A percentile compares a stretch with the other conserved stretches of the same genome.
Conservation (phyloP, 2,797 vertebrate genomes). For the Pseudochirops corinnae region DNA sequence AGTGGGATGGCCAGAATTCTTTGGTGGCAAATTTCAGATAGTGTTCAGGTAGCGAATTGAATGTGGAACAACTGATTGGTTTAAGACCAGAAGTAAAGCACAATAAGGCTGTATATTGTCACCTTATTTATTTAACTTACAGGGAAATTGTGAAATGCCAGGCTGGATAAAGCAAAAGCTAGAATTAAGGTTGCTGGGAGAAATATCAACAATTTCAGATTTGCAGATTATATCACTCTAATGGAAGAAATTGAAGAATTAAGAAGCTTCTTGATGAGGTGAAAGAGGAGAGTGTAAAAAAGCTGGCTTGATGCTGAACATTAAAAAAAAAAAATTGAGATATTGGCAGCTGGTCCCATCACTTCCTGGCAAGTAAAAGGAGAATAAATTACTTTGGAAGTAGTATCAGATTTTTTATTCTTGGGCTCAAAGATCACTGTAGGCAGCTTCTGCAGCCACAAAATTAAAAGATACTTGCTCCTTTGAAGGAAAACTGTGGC, state of each 20-base stretch:
- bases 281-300: not conserved
- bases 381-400: not conserved
- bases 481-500: not conserved
- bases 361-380: not conserved
- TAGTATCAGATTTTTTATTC: not conserved
- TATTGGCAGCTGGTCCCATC: not conserved
- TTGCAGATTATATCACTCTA: not conserved
- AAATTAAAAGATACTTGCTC: not conserved
- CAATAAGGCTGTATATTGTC: not conserved
- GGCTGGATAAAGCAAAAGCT: not conserved
- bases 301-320: not conserved
- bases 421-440: not conserved
- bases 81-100: not conserved
- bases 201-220: not conserved
- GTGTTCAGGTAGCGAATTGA: not conserved
- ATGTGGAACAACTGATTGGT: not conserved
- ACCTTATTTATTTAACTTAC: not conserved
- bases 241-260: not conserved
- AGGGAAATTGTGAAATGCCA: not conserved
- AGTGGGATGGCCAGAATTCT: not conserved
- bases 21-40: not conserved
- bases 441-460: not conserved
- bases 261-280: not conserved
- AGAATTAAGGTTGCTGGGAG: not conserved
- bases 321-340: not conserved